A percentile compares a stretch with the other conserved stretches of the same genome.
phyloP scores from a whole-genome alignment of 1,140 invertebrate species.

The Zophobas morio region DNA sequence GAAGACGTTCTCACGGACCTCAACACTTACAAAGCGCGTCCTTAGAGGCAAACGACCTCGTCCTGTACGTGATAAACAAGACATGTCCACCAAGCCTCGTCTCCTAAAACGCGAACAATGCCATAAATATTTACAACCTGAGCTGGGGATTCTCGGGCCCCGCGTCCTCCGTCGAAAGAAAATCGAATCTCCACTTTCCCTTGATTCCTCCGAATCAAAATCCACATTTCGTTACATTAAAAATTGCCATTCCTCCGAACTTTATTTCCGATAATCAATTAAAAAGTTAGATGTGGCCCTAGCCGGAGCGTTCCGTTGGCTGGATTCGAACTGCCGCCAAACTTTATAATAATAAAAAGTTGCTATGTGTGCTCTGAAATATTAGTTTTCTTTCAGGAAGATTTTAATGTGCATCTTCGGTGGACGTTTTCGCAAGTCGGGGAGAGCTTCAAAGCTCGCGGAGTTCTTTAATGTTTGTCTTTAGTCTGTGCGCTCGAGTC shows the following conservation, averaged over 20 bases:
- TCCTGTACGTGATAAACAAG: slow-evolving; percentile 39
- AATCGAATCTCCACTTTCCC: slow-evolving; percentile 1
- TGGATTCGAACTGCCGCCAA: slow-evolving; percentile 5
- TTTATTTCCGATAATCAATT: slow-evolving; percentile 38
- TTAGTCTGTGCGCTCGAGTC: slow-evolving; percentile 37
- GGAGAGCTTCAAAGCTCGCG: slow-evolving; percentile 20
- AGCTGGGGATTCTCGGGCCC: not conserved
- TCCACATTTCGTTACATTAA: slow-evolving; percentile 9
- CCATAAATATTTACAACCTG: slow-evolving; percentile 27
- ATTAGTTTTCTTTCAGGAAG: slow-evolving; percentile 47
- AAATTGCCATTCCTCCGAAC: slow-evolving; percentile 7
- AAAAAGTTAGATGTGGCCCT: slow-evolving; percentile 35
- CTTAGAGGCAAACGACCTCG: slow-evolving; percentile 19
- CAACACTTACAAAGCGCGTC: slow-evolving; percentile 7
- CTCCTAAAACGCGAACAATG: slow-evolving; percentile 25
- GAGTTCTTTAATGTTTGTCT: slow-evolving; percentile 36
- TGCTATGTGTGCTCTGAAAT: slow-evolving; percentile 42
- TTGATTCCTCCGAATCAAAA: not conserved
- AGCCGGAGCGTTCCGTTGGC: not conserved
- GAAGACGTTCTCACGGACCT: not conserved
- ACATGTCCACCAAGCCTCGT: slow-evolving; percentile 7
- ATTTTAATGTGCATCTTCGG: slow-evolving; percentile 48
- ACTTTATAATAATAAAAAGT: slow-evolving; percentile 49
- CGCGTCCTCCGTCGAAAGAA: not conserved
- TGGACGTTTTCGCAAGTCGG: slow-evolving; percentile 21